A percentile compares a stretch with the other conserved stretches of the same genome.
Evolutionary conservation across 2,797 vertebrate genomes (phyloP).

Genomic region (Percopsis omiscomaycus): DNA sequence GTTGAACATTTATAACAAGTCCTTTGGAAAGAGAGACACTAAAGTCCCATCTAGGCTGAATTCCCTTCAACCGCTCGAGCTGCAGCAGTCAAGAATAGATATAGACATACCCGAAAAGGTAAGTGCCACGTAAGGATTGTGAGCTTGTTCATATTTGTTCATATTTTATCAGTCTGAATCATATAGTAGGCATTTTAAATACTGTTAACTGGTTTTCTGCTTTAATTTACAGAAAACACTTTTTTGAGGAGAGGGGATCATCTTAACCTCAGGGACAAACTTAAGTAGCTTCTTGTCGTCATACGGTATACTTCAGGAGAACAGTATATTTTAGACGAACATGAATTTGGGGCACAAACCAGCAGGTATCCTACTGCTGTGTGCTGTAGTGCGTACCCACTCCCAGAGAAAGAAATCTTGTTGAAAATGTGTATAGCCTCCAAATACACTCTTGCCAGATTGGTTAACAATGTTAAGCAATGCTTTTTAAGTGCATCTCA

Average conservation of each 20-base stretch:
- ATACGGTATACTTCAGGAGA: too few relatives aligned
- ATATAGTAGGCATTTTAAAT: neutral
- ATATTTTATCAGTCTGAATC: neutral
- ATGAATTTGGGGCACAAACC: too few relatives aligned
- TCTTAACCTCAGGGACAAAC: slow-evolving; percentile 28
- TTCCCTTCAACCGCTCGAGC: slow-evolving; percentile 63
- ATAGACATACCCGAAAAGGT: slow-evolving; percentile 67
- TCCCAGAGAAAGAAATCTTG: too few relatives aligned
- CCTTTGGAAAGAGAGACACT: slow-evolving; percentile 67
- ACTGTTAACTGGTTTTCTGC: neutral
- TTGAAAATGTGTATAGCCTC: too few relatives aligned
- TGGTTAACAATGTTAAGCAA: too few relatives aligned
- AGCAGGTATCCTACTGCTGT: too few relatives aligned
- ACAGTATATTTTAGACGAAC: too few relatives aligned
- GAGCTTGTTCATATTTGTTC: slow-evolving; percentile 6
- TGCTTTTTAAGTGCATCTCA: too few relatives aligned
- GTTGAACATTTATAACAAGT: slow-evolving; percentile 71
- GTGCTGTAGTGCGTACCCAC: too few relatives aligned
- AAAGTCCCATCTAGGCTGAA: slow-evolving; percentile 63
- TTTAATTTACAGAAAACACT: slow-evolving; percentile 61
- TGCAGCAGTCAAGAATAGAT: slow-evolving; percentile 60
- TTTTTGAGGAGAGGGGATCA: slow-evolving; percentile 32
- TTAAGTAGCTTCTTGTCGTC: slow-evolving; percentile 20
- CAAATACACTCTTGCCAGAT: too few relatives aligned
- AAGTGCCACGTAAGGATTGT: slow-evolving; percentile 6